Percentiles rank a stretch among this genome's conserved stretches.
These are phyloP conservation scores for Tiaroga cobitis DNA, from an alignment of 2,797 vertebrate species.

Conservation along the genomic window DNA sequence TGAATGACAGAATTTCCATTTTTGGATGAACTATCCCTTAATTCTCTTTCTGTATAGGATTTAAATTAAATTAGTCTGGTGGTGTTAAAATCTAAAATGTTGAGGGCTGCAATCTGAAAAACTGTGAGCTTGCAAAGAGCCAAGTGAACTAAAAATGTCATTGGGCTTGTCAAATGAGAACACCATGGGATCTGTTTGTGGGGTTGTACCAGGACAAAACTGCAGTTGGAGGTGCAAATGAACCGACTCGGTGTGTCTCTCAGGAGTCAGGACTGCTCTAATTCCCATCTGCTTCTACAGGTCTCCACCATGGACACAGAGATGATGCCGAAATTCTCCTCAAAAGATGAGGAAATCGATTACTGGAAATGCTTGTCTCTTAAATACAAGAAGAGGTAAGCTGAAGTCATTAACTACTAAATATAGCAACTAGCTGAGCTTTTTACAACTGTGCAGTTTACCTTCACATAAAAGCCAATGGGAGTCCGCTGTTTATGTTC, in stretches of 20 bases:
- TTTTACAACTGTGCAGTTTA: background rate
- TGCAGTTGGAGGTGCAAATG: background rate
- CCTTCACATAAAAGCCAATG: background rate
- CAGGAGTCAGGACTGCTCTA: conserved; percentile 1
- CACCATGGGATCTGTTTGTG: conserved; percentile 3
- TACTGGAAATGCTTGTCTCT: conserved; percentile 95
- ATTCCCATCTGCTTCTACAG: conserved; percentile 16
- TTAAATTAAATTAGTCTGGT: background rate
- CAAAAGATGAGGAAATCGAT: conserved; percentile 93
- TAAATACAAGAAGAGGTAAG: conserved; percentile 94
- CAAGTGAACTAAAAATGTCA: background rate
- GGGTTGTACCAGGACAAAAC: conserved; percentile 13
- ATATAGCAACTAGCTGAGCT: background rate
- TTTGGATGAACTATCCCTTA: background rate
- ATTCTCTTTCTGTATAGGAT: too few relatives aligned
- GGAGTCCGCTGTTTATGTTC: background rate
- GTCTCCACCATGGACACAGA: conserved; percentile 93
- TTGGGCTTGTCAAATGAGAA: conserved; percentile 3
- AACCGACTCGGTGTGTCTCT: background rate
- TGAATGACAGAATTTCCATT: background rate
- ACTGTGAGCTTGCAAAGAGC: background rate
- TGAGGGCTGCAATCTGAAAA: background rate
- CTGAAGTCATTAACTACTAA: background rate
- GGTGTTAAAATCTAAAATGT: background rate
- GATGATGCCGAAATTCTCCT: conserved; percentile 93